Conservation (phyloP, 2,888 invertebrate species). For the Lithophane ornitopus region DNA sequence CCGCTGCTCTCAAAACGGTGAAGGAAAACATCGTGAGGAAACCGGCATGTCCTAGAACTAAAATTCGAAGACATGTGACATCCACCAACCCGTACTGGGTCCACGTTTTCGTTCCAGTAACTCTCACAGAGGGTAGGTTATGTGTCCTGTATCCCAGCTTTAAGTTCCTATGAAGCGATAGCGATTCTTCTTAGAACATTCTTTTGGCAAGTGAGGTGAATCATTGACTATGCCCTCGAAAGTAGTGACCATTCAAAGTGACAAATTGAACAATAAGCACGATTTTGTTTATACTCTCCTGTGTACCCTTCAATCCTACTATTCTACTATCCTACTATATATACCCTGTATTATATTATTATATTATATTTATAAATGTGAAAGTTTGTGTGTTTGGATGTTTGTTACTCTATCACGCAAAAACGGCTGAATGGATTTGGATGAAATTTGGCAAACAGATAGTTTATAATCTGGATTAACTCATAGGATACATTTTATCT, state of each 20-base stretch:
- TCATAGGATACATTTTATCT: no score
- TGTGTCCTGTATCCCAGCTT: background rate
- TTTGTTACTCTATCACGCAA: no score
- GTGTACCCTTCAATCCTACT: constrained; percentile 1
- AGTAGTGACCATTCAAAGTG: background rate
- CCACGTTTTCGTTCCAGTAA: background rate
- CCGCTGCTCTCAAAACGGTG: background rate
- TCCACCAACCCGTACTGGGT: background rate
- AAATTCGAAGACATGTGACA: background rate
- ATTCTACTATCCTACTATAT: no score
- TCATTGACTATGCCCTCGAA: background rate
- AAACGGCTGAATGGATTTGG: no score
- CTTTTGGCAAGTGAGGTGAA: background rate
- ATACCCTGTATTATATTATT: no score
- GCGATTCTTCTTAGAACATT: background rate
- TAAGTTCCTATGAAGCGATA: background rate
- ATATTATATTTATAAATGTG: no score
- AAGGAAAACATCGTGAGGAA: background rate
- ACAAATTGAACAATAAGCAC: constrained; percentile 2
- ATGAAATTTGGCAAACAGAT: no score
- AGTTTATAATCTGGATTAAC: no score
- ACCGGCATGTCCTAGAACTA: background rate
- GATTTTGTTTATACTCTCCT: constrained; percentile 7
- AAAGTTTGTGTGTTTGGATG: no score
- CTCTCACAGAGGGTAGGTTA: background rate